Evolutionary conservation across 2,113 vertebrate species (phyloP), one percentile per base, ranked within the genome.

Genomic region (Ciconia maguari): DNA sequence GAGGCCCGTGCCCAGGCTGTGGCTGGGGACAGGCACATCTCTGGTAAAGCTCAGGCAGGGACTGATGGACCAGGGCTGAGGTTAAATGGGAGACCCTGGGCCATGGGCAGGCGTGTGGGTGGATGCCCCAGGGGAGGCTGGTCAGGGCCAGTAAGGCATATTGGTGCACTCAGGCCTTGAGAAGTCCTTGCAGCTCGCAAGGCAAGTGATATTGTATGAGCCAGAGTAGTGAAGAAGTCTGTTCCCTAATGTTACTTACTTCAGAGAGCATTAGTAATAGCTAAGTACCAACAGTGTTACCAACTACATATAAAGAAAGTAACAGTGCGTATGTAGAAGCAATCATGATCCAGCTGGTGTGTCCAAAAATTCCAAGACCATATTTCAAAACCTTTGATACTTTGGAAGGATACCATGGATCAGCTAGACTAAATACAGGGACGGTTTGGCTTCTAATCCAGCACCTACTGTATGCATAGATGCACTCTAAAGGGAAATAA

Each of bases 151-250:
- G 22, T 20, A 10, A 55, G 6, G 1, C 19, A 16, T 13, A 7
- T 3, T 13, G 79, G 1, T 22, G 41, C 68, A 0, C 44, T 17
- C 14, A 1, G 34, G 36, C 19, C 26, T 46, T 29, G 66, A 24
- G 57, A 51, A 42, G 25, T 7, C 49, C 87, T 57, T 22, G 10
- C n/a, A 21, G 51, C 46, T 65, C 49, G 34, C 3, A 11, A 11
- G 46, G 24, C 7, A 1, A 36, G 34, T 44, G 34, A 13, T 44
- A 3, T 1, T 10, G 3, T 16, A 14, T 3, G n/a, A 57, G 36
- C 49, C 60, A 29, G 48, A 42, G 55, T 6, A 38, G 41, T 11
- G 54, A 11, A 11, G 46, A 16, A 44, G 14, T 6, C 20, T 20
- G 20, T 22, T 14, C 25, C 38, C 51, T 77, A 20, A 25, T 5